Evolutionary conservation across 2,797 vertebrate species (phyloP).

Genomic region (Anguilla anguilla): DNA sequence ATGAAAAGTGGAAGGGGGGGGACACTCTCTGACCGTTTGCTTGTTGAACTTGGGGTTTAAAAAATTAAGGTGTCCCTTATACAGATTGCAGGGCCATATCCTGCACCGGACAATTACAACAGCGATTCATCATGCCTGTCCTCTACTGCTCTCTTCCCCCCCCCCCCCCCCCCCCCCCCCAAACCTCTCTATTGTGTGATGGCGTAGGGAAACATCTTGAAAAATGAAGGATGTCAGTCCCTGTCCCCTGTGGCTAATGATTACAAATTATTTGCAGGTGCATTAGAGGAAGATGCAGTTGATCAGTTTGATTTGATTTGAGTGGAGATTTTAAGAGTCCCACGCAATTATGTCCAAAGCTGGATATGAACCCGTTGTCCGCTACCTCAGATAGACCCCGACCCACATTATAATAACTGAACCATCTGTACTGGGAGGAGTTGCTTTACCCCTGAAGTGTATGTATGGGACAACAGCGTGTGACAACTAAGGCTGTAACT

Average conservation of each 20-base stretch:
- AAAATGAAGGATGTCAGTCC: slow-evolving; percentile 43
- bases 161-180: neutral
- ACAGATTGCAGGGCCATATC: slow-evolving; percentile 22
- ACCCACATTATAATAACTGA: neutral
- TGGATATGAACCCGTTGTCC: neutral
- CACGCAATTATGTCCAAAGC: neutral
- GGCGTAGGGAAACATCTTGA: slow-evolving; percentile 31
- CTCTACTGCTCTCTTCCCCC: neutral
- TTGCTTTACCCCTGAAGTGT: neutral
- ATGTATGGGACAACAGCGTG: neutral
- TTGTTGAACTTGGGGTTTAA: neutral
- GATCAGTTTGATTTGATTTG: neutral
- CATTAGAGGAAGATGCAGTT: slow-evolving; percentile 20
- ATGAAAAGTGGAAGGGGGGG: neutral
- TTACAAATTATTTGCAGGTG: slow-evolving; percentile 49
- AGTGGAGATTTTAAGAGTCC: neutral
- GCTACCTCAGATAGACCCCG: neutral
- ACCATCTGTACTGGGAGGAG: neutral
- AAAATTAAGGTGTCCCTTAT: slow-evolving; percentile 21
- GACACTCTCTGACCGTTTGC: slow-evolving; percentile 18
- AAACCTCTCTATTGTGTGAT: neutral
- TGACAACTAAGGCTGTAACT: neutral
- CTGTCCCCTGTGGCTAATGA: slow-evolving; percentile 40
- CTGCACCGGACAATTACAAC: slow-evolving; percentile 22
- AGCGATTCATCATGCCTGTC: slow-evolving; percentile 32